Percentiles rank a stretch among this genome's conserved stretches.
phyloP scores from a whole-genome alignment of 2,113 vertebrate genomes.

The Murina feae region DNA sequence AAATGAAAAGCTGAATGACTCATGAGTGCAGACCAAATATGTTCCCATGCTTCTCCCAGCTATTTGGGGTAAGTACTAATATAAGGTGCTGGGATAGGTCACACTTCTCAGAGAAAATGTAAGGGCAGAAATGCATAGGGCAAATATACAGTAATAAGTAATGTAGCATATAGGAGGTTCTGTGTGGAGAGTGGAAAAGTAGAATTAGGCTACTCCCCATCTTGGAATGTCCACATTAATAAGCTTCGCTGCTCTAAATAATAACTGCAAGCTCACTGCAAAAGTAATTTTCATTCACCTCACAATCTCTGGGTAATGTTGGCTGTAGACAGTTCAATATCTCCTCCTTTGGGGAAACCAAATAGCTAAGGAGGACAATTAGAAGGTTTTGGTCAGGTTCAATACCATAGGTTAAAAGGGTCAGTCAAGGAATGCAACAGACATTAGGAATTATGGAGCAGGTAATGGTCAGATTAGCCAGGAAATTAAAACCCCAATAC shows the following conservation, averaged over 20 bases:
- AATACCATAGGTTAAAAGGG: conserved; percentile 6
- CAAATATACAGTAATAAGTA: conserved; percentile 5
- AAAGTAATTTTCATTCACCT: conserved; percentile 6
- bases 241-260: conserved; percentile 29
- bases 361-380: conserved; percentile 20
- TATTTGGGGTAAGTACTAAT: not conserved
- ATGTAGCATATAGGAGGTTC: not conserved
- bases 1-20: not conserved
- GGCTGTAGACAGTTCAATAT: not conserved
- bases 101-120: not conserved
- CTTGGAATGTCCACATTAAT: not conserved
- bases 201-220: not conserved
- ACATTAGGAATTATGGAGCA: not conserved
- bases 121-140: not conserved
- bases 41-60: not conserved
- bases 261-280: not conserved
- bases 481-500: conserved; percentile 19
- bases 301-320: not conserved
- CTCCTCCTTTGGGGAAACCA: conserved; percentile 4
- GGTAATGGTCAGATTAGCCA: not conserved
- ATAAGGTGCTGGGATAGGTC: not conserved
- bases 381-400: not conserved
- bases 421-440: conserved; percentile 1
- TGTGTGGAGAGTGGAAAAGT: not conserved
- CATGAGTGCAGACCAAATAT: not conserved